A percentile compares a stretch with the other conserved stretches of the same genome.
phyloP scores from a whole-genome alignment of 2,888 invertebrate species.

The Slavum lentiscoides region DNA sequence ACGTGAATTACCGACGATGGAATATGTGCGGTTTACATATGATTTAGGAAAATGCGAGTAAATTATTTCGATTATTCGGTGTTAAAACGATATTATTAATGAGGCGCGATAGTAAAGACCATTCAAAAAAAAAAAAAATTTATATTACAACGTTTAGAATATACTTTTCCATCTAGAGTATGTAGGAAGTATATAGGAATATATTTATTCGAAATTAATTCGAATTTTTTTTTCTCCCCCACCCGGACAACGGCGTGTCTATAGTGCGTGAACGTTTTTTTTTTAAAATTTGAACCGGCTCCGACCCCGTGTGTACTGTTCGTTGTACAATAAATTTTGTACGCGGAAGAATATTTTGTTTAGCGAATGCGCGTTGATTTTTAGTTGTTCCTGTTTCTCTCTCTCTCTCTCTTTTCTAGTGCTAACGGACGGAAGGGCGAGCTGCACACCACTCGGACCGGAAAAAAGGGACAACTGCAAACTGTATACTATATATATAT shows the following conservation, averaged over 20 bases:
- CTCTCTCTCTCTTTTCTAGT: background rate
- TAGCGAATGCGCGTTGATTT: conserved; percentile 30
- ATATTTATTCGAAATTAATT: too few species aligned
- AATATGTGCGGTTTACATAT: too few species aligned
- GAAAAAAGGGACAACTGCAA: conserved; percentile 21
- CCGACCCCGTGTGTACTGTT: background rate
- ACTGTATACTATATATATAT: background rate
- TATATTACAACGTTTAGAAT: too few species aligned
- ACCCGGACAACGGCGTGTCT: background rate
- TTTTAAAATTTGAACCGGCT: background rate
- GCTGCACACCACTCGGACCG: conserved; percentile 21
- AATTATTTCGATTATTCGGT: too few species aligned
- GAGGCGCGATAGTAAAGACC: too few species aligned
- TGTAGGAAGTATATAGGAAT: too few species aligned
- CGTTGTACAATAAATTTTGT: conserved; percentile 19
- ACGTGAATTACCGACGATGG: background rate
- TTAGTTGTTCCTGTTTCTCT: background rate
- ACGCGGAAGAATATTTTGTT: conserved; percentile 18
- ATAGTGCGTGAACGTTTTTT: background rate
- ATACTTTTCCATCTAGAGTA: too few species aligned
- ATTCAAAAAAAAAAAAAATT: too few species aligned
- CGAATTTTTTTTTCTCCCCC: background rate
- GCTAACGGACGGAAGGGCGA: conserved; percentile 6
- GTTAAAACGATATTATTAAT: too few species aligned
- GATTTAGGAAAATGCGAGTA: too few species aligned